Conservation (phyloP, 1,140 invertebrate genomes). For the Whitmania pigra region DNA sequence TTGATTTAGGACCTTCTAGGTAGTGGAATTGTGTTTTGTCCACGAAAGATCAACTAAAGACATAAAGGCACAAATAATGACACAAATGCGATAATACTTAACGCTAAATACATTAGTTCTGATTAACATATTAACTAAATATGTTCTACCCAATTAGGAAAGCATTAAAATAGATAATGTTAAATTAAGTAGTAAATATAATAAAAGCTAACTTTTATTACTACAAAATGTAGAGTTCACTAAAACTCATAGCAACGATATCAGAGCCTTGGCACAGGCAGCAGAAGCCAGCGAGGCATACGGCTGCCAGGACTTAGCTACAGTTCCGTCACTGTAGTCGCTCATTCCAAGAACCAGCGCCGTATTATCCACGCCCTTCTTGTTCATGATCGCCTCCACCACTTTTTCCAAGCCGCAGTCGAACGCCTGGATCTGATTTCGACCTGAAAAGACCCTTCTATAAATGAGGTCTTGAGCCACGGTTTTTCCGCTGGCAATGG, state of each 20-base stretch:
- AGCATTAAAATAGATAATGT: too few species aligned
- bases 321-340: slow-evolving; percentile 14
- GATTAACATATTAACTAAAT: too few species aligned
- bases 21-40: too few species aligned
- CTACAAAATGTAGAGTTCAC: too few species aligned
- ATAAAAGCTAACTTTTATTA: too few species aligned
- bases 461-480: neutral
- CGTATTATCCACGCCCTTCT: slow-evolving; percentile 59
- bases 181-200: too few species aligned
- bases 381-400: slow-evolving; percentile 60
- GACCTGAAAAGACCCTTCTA: neutral
- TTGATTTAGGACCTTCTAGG: too few species aligned
- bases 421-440: slow-evolving; percentile 6
- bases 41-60: too few species aligned
- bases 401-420: slow-evolving; percentile 27
- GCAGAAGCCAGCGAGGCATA: slow-evolving; percentile 78
- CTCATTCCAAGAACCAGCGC: slow-evolving; percentile 64
- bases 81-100: too few species aligned
- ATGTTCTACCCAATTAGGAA: too few species aligned
- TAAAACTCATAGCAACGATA: slow-evolving; percentile 35
- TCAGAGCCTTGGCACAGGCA: slow-evolving; percentile 75
- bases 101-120: too few species aligned
- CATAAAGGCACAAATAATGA: too few species aligned
- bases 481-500: neutral
- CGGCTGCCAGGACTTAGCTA: slow-evolving; percentile 71